These are phyloP conservation scores for Sclerodermus sp. DNA, from an alignment of 2,888 invertebrate genomes.

Conservation along the genomic window DNA sequence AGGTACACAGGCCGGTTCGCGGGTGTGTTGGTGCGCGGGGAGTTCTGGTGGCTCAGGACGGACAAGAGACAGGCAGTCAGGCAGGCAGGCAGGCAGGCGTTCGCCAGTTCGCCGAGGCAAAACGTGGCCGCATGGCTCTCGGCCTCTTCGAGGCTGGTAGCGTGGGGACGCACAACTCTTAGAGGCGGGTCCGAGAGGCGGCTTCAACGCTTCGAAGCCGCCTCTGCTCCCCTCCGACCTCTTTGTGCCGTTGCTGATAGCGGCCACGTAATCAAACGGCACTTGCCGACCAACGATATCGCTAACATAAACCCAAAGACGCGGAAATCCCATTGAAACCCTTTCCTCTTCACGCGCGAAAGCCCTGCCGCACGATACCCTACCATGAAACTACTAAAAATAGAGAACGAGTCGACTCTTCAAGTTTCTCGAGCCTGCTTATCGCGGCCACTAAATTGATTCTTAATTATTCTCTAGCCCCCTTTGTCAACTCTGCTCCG, in stretches of 20 bases:
- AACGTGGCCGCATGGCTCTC: slow-evolving; percentile 23
- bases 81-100: slow-evolving; percentile 2
- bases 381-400: no score
- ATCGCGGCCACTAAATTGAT: slow-evolving; percentile 2
- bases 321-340: no score
- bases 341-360: no score
- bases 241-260: slow-evolving; percentile 48
- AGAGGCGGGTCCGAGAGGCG: slow-evolving; percentile 57
- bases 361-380: no score
- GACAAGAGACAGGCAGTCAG: no score
- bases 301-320: background rate
- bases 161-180: slow-evolving; percentile 10
- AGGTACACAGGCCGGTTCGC: background rate
- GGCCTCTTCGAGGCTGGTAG: slow-evolving; percentile 26
- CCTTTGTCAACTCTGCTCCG: no score
- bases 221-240: slow-evolving; percentile 46
- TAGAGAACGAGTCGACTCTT: background rate
- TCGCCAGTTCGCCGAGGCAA: slow-evolving; percentile 18
- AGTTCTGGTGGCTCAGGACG: no score
- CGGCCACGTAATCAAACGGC: slow-evolving; percentile 49
- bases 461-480: no score
- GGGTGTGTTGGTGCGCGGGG: no score
- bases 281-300: slow-evolving; percentile 29
- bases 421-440: slow-evolving; percentile 5
- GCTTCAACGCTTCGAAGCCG: slow-evolving; percentile 43